Conservation (phyloP, 2,113 vertebrate genomes). For the Mormyrus lacerda region DNA sequence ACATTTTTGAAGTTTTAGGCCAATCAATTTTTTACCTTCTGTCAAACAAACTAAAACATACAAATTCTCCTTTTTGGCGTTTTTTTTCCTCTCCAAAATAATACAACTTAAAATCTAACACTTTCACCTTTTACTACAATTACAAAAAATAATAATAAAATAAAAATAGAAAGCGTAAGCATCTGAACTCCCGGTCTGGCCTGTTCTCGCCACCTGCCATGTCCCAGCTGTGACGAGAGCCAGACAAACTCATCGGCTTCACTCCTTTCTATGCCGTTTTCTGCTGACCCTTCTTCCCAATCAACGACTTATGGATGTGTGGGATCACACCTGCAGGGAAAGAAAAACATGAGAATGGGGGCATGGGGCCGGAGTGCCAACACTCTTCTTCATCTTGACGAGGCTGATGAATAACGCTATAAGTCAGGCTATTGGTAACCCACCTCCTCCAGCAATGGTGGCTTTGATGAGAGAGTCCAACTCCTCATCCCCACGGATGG, state of each 20-base stretch:
- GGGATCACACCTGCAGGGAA: conserved; percentile 70
- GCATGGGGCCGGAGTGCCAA: background rate
- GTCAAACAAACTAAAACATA: conserved; percentile 54
- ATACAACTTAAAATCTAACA: conserved; percentile 36
- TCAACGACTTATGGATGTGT: conserved; percentile 84
- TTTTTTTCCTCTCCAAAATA: conserved; percentile 46
- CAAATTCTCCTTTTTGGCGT: conserved; percentile 47
- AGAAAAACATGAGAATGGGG: background rate
- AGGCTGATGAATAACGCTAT: background rate
- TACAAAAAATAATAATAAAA: conserved; percentile 32
- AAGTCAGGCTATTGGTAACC: conserved; percentile 20
- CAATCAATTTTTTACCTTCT: conserved; percentile 43
- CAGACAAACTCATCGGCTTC: background rate
- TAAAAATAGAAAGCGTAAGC: conserved; percentile 36
- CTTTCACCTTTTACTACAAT: conserved; percentile 34
- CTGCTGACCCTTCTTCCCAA: conserved; percentile 83
- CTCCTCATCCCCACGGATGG: conserved; percentile 78
- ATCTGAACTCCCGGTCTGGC: conserved; percentile 38
- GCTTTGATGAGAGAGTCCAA: conserved; percentile 83
- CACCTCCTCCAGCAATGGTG: conserved; percentile 80
- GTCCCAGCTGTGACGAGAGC: conserved; percentile 47
- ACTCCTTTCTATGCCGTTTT: conserved; percentile 66
- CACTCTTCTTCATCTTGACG: background rate
- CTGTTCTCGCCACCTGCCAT: conserved; percentile 45
- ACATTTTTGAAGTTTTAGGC: conserved; percentile 54